These are phyloP conservation scores for Pitta sordida DNA, from an alignment of 2,113 vertebrate species.

Conservation along the genomic window DNA sequence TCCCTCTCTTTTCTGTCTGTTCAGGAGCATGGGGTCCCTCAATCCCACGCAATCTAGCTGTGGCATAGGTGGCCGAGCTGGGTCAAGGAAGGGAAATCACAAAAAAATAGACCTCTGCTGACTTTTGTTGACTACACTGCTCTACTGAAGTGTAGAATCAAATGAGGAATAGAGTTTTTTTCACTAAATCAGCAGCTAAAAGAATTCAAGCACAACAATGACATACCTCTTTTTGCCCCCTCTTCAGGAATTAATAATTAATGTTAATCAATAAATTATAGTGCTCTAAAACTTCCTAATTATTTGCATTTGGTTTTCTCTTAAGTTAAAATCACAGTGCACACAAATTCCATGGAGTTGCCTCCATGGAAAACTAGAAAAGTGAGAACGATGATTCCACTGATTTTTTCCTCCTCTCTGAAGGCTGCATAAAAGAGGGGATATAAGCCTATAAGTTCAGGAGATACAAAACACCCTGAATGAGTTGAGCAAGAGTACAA, in stretches of 20 bases:
- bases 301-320: background rate
- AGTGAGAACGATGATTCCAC: background rate
- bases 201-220: background rate
- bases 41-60: background rate
- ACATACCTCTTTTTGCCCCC: background rate
- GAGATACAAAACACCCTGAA: background rate
- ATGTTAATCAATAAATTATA: conserved; percentile 23
- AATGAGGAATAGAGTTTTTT: background rate
- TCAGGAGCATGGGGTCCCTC: background rate
- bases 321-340: background rate
- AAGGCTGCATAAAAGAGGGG: background rate
- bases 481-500: background rate
- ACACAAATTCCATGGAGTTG: background rate
- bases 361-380: background rate
- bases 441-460: background rate
- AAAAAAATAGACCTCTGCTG: background rate
- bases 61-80: background rate
- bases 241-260: background rate
- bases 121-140: background rate
- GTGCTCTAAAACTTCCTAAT: background rate
- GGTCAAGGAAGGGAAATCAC: background rate
- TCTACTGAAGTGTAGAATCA: background rate
- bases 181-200: background rate
- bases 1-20: background rate
- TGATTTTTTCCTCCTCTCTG: background rate